Base-by-base conservation (phyloP, 2,888 invertebrate genomes). In the Terebella lapidaria region DNA sequence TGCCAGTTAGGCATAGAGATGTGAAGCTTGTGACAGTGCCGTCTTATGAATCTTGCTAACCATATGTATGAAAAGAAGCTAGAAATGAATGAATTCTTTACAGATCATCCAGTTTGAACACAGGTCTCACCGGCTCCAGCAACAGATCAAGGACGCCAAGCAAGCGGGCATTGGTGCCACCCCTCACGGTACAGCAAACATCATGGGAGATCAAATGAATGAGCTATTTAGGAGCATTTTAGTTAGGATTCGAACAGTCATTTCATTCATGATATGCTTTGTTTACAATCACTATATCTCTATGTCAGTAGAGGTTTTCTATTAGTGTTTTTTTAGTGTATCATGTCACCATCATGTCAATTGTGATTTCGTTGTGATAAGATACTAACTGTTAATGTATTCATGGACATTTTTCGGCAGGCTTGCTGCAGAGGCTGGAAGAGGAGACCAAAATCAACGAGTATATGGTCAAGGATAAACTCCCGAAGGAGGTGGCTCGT, bases 371-470 rank as follows among this genome's bases (percentile, higher is more conserved):
- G 10, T 35, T 35, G 42, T 15, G n/a, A 35, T 35, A 35, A 35
- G 10, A 18, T 2, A 10, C 5, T n/a, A 1, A 42, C 10, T 29
- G 27, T 35, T 30, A 18, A 26, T 15, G 53, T 26, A 4, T 18
- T 1, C 27, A 4, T 26, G 1, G 5, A 1, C 15, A 25, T 53
- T 24, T 24, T 53, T 5, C 10, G 27, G 18, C 35, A 83, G 84
- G 87, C 49, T 83, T 91, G 58, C 82, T 91, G 53, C 87, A 88
- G 75, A 85, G 87, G 68, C 80, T 91, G 66, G 87, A 88, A 72
- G 89, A 91, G 75, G 90, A 91, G 81, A 85, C 87, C 46, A 87
- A 88, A 81, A 85, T 89, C 45, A 88, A 89, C 74, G 84, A 83
- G 61, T 90, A 89, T 78, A 84, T 92, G 63, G 87, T 87, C 0